A percentile compares a stretch with the other conserved stretches of the same genome.
These are phyloP conservation scores for Strongylocentrotus purpuratus DNA, from an alignment of 35 echinoderm and acorn worm genomes.

Conservation along the genomic window DNA sequence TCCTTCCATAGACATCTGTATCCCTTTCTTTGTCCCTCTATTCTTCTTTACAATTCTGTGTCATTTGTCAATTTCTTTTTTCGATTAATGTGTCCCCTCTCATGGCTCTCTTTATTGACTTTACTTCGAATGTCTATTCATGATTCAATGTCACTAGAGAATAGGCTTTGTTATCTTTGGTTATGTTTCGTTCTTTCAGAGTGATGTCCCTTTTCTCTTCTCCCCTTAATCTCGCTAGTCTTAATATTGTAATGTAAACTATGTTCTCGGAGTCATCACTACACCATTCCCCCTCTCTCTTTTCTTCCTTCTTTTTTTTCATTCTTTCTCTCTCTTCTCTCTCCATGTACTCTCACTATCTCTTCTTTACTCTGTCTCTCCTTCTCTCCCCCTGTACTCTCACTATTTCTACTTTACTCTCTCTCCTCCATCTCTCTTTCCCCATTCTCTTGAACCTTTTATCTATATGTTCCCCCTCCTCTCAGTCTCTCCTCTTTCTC, in stretches of 20 bases:
- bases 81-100: neutral
- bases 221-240: neutral
- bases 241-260: neutral
- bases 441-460: neutral
- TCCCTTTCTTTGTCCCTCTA: no score
- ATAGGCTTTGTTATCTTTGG: neutral
- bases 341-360: no score
- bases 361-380: neutral
- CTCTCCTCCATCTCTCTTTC: neutral
- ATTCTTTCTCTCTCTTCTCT: neutral
- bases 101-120: neutral
- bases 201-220: neutral
- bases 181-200: neutral
- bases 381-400: neutral
- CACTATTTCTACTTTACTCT: neutral
- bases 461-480: neutral
- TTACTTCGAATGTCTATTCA: neutral
- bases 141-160: neutral
- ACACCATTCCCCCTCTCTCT: neutral
- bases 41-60: neutral
- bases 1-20: no score
- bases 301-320: no score
- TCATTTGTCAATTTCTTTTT: constrained; percentile 17
- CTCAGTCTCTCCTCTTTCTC: neutral
- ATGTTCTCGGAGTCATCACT: neutral